Percentiles rank a stretch among this genome's conserved stretches.
phyloP scores from a whole-genome alignment of 2,113 vertebrate genomes.

The Megaleporinus macrocephalus region DNA sequence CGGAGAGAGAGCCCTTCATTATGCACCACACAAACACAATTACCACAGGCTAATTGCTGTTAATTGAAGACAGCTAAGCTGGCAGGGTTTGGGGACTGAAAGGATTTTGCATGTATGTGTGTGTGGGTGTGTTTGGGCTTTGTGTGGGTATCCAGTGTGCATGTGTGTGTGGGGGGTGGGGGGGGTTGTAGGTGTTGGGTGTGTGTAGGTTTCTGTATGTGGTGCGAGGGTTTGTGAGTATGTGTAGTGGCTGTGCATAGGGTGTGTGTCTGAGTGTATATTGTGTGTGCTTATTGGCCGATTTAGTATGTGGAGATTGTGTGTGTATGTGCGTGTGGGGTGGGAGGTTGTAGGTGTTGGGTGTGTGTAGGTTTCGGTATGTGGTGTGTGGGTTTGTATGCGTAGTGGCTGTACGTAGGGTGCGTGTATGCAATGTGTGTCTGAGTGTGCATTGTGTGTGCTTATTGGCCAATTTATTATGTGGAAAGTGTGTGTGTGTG shows the following conservation, averaged over 20 bases:
- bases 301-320: too few species aligned
- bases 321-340: not conserved
- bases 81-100: not conserved
- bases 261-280: too few species aligned
- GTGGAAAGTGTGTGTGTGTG: not conserved
- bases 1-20: slow-evolving; percentile 15
- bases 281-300: too few species aligned
- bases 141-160: not conserved
- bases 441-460: not conserved
- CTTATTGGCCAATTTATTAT: too few species aligned
- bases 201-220: too few species aligned
- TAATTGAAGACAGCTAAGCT: slow-evolving; percentile 38
- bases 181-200: too few species aligned
- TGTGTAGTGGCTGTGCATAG: not conserved
- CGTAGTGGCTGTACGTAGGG: too few species aligned
- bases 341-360: not conserved
- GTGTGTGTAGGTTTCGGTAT: too few species aligned
- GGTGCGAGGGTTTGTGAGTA: too few species aligned
- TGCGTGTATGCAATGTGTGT: too few species aligned
- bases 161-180: too few species aligned
- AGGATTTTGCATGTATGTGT: not conserved
- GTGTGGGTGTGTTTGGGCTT: not conserved
- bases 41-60: slow-evolving; percentile 51
- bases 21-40: slow-evolving; percentile 43
- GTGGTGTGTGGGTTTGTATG: too few species aligned